Base-by-base conservation (phyloP, 1,140 invertebrate genomes). In the Ylistrum balloti region DNA sequence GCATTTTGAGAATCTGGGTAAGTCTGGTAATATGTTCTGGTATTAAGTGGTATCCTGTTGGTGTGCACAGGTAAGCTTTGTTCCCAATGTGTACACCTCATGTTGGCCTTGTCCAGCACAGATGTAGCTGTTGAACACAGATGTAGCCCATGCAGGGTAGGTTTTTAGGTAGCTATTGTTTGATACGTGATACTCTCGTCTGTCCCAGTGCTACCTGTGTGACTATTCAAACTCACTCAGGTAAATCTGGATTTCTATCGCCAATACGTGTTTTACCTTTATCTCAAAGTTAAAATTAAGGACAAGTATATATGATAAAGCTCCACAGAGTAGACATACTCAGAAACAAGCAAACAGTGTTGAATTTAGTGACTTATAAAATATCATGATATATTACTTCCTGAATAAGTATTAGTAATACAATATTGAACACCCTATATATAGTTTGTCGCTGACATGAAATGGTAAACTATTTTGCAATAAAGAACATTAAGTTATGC, bases 41-140 rank as follows among this genome's bases (percentile, higher is more conserved):
- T 38, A 38, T 74, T n/a, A 28, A n/a, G 56, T 74, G n/a, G n/a
- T 74, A 74, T n/a, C n/a, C 56, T 28, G 28, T 28, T 28, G 56
- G 56, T 28, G 56, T 74, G 56, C 56, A 74, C 56, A 74, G 56
- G 56, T 74, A 74, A 74, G 56, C 56, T 74, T 74, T 74, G 56
- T 74, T 74, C 56, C 0, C 56, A 5, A 74, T 5, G 56, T 74
- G 56, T 74, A 74, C 56, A 74, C 2, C n/a, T 74, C 56, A 74
- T 74, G n/a, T n/a, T 74, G 28, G 56, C 56, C 56, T 74, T 74
- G 56, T 74, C 56, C 56, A 28, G 56, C 56, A n/a, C 56, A 74
- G 56, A 74, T 74, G 56, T 74, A 74, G 56, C 56, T 74, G 56
- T 74, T 74, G 22, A 28, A 17, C n/a, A 74, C 56, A 74, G 56